phyloP scores from a whole-genome alignment of 2,888 invertebrate genomes.

The Ommatoiulus sabulosus region DNA sequence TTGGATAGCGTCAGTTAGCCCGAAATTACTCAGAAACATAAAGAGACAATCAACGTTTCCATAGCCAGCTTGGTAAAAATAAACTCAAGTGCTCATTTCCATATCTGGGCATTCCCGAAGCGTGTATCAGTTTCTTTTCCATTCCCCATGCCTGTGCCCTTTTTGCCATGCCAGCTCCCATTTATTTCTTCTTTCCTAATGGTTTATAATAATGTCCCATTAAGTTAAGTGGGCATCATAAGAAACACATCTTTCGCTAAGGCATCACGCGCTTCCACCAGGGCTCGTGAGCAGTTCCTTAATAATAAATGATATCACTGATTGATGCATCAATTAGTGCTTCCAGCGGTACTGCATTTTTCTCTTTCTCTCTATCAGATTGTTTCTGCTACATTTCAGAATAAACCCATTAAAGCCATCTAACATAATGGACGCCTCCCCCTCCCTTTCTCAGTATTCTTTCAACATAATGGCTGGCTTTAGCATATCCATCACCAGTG shows the following conservation, averaged over 20 bases:
- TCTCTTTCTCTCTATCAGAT: slow-evolving; percentile 2
- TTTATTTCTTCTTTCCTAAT: slow-evolving; percentile 32
- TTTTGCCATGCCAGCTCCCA: neutral
- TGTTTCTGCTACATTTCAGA: slow-evolving; percentile 24
- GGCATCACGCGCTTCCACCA: neutral
- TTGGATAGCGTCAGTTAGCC: too few relatives aligned
- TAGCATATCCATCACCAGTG: neutral
- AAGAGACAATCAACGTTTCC: neutral
- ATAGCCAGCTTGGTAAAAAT: too few relatives aligned
- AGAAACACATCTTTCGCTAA: slow-evolving; percentile 18
- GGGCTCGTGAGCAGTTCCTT: neutral
- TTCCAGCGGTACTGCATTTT: neutral
- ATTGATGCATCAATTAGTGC: slow-evolving; percentile 43
- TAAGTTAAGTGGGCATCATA: slow-evolving; percentile 38
- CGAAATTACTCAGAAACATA: too few relatives aligned
- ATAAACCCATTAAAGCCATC: slow-evolving; percentile 24
- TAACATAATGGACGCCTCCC: neutral
- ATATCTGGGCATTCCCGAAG: neutral
- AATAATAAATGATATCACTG: slow-evolving; percentile 40
- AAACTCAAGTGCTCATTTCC: neutral
- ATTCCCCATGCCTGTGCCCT: neutral
- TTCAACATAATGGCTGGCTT: neutral
- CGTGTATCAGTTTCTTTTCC: neutral
- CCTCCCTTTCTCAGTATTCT: neutral
- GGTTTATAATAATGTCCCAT: slow-evolving; percentile 30